Evolutionary conservation across 2,113 vertebrate genomes (phyloP).

Genomic region (Nymphicus hollandicus): DNA sequence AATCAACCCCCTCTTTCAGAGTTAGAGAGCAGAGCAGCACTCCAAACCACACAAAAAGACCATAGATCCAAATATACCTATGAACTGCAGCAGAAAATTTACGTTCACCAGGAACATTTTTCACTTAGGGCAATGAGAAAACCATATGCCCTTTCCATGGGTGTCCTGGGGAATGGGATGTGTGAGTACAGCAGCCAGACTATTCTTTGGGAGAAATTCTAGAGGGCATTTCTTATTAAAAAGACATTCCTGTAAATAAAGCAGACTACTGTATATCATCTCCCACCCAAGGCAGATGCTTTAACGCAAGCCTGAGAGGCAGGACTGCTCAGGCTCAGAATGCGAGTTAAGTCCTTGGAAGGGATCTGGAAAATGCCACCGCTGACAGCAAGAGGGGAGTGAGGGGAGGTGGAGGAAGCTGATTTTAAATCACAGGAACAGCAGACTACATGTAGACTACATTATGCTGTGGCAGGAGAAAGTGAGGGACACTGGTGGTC

Average conservation of each 20-base stretch:
- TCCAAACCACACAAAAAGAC: constrained; percentile 13
- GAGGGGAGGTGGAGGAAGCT: not conserved
- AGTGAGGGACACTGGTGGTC: not conserved
- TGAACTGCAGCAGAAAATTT: not conserved
- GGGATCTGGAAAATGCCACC: constrained; percentile 57
- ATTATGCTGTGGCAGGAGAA: not conserved
- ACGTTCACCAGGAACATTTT: not conserved
- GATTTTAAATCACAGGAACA: constrained; percentile 30
- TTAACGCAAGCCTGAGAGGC: not conserved
- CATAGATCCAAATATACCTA: not conserved
- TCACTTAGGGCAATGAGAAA: not conserved
- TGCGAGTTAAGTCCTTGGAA: constrained; percentile 31
- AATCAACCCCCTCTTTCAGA: not conserved
- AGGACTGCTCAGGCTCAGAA: constrained; percentile 48
- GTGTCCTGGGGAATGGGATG: not conserved
- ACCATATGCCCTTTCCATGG: not conserved
- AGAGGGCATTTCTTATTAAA: constrained; percentile 19
- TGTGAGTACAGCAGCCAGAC: not conserved
- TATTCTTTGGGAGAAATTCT: not conserved
- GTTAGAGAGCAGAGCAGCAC: not conserved
- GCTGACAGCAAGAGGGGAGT: constrained; percentile 31
- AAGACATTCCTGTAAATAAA: constrained; percentile 58
- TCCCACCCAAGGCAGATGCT: not conserved
- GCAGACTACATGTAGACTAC: not conserved
- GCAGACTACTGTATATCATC: constrained; percentile 54